Conservation (phyloP, 1,140 invertebrate species). For the Delia radicum region DNA sequence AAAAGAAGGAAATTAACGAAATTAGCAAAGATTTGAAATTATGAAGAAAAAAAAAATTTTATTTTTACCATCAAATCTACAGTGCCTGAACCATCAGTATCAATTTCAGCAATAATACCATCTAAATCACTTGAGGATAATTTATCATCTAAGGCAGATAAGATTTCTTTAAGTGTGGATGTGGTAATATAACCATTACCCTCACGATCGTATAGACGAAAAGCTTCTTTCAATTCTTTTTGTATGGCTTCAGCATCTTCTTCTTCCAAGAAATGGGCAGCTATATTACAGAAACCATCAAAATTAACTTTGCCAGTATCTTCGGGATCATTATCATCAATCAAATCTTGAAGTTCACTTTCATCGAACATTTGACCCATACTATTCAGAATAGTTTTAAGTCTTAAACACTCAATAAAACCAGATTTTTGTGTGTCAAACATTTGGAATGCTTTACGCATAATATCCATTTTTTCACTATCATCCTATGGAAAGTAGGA, state of each 20-base stretch:
- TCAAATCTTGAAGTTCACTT: slow-evolving; percentile 77
- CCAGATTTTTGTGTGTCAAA: slow-evolving; percentile 89
- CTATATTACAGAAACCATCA: slow-evolving; percentile 88
- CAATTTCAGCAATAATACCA: slow-evolving; percentile 91
- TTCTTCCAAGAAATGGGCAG: slow-evolving; percentile 85
- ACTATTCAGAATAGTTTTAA: slow-evolving; percentile 89
- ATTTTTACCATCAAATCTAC: slow-evolving; percentile 87
- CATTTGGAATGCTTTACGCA: slow-evolving; percentile 93
- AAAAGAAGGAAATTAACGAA: slow-evolving; percentile 34
- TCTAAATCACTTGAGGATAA: slow-evolving; percentile 80
- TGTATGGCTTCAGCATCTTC: slow-evolving; percentile 91
- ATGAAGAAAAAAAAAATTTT: too few species aligned
- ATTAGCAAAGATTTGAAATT: slow-evolving; percentile 23
- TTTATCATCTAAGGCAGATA: slow-evolving; percentile 88
- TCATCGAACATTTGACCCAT: slow-evolving; percentile 92
- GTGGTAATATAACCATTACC: slow-evolving; percentile 94
- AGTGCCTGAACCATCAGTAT: slow-evolving; percentile 89
- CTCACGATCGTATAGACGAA: slow-evolving; percentile 75
- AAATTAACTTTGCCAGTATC: slow-evolving; percentile 88
- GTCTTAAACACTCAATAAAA: slow-evolving; percentile 85
- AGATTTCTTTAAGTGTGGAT: slow-evolving; percentile 83
- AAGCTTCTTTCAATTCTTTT: slow-evolving; percentile 92
- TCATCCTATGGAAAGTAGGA: slow-evolving; percentile 53
- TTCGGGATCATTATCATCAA: slow-evolving; percentile 85
- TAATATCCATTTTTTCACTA: slow-evolving; percentile 82